Base-by-base conservation (phyloP, 2,113 vertebrate species). In the Lasiurus borealis region DNA sequence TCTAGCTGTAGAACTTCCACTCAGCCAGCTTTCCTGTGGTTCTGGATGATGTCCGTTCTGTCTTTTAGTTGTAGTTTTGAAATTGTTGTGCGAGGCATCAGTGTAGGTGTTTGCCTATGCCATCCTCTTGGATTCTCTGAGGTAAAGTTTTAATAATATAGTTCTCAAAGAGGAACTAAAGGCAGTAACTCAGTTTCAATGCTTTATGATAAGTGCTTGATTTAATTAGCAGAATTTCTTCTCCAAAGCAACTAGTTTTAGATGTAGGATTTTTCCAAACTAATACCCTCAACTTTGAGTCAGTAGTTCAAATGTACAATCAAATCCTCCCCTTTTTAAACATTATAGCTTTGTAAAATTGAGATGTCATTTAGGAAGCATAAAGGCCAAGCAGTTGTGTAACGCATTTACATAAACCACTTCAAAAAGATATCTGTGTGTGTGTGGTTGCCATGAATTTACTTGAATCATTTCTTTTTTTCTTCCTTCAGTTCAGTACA, bases 121-220 rank as follows among this genome's bases (percentile, higher is more conserved):
- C 5, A 5, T 5, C 40, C 3, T 40, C 40, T 40, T 40, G 40
- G 40, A 40, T 40, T 40, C 40, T 40, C 40, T 5, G 40, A 40
- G 46, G 54, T 10, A 68, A 19, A 50, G 46, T 72, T 80, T 75
- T 62, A 64, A 21, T 68, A 68, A 50, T 84, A 82, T 7, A 85
- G 25, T 82, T 68, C n/a, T 90, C 48, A 82, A 89, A 89, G 34
- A 88, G 52, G 23, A 93, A 90, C 31, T 59, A 48, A 93, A 50
- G 21, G 52, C 40, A 66, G 54, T 57, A 21, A 9, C 75, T 52
- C 16, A 52, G 34, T 93, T 88, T 59, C 90, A n/a, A 72, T 48
- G 31, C 25, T 84, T 69, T 83, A 69, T 50, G 44, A 16, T 77
- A 2, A 46, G 31, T 13, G 8, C 36, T 68, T 81, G 46, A 90